These are phyloP conservation scores for Drosophila infuscata DNA, from an alignment of 2,888 invertebrate genomes.

Conservation along the genomic window DNA sequence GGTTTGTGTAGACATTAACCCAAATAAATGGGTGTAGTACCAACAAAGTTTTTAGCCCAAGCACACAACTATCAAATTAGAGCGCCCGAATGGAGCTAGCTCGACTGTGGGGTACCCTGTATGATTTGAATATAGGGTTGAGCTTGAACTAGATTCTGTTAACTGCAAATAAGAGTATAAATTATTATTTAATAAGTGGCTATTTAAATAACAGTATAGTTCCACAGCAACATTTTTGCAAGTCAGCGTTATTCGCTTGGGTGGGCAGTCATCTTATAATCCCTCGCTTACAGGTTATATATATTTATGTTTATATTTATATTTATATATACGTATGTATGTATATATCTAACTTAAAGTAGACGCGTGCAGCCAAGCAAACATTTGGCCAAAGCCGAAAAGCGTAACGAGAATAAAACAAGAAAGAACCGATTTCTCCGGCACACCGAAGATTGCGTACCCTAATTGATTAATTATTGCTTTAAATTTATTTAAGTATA, in stretches of 20 bases:
- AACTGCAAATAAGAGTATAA: background rate
- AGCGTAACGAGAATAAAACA: conserved; percentile 24
- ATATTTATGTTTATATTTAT: background rate
- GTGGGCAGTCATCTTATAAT: background rate
- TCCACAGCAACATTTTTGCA: background rate
- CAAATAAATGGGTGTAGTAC: conserved; percentile 28
- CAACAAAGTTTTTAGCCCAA: conserved; percentile 24
- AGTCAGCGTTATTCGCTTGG: conserved; percentile 1
- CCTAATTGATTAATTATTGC: background rate
- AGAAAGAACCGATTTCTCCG: conserved; percentile 4
- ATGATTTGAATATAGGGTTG: background rate
- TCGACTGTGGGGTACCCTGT: background rate
- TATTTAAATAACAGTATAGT: background rate
- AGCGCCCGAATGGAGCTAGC: conserved; percentile 1
- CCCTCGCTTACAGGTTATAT: background rate
- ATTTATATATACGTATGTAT: background rate
- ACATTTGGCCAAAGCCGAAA: conserved; percentile 9
- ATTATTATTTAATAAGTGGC: background rate
- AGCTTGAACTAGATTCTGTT: background rate
- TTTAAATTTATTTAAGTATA: too few species aligned
- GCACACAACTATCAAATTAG: conserved; percentile 28
- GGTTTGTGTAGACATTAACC: conserved; percentile 44
- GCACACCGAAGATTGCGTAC: background rate
- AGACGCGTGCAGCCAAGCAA: background rate
- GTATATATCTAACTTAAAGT: background rate